Evolutionary conservation across 1,140 invertebrate species (phyloP).

Genomic region (Ditylenchus dipsaci): DNA sequence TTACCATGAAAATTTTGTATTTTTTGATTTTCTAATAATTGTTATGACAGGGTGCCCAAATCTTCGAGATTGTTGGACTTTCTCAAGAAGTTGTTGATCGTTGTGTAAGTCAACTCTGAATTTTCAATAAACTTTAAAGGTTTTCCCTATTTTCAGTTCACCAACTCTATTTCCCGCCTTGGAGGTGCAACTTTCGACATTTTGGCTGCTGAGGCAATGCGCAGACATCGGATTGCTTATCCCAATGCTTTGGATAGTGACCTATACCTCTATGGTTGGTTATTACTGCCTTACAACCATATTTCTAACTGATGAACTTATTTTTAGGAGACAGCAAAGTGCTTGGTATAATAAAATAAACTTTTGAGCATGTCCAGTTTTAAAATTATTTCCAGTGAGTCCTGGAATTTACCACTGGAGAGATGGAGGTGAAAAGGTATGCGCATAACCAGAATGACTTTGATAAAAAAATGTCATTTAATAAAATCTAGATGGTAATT

Average conservation of each 20-base stretch:
- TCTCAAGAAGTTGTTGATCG: constrained; percentile 84
- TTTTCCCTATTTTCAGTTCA: no score
- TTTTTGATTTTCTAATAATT: not conserved
- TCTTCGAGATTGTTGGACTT: constrained; percentile 95
- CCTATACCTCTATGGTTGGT: constrained; percentile 35
- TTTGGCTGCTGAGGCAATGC: constrained; percentile 78
- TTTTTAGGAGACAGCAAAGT: constrained; percentile 67
- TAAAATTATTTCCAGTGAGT: constrained; percentile 65
- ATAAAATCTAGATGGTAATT: no score
- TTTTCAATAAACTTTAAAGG: no score
- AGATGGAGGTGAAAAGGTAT: constrained; percentile 80
- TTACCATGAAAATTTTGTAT: not conserved
- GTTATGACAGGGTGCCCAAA: constrained; percentile 76
- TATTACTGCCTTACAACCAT: no score
- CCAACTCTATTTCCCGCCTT: constrained; percentile 86
- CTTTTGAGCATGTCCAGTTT: no score
- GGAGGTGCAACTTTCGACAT: constrained; percentile 86
- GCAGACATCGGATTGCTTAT: constrained; percentile 77
- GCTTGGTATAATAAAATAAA: constrained; percentile 59
- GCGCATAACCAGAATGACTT: constrained; percentile 4
- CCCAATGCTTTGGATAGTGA: constrained; percentile 56
- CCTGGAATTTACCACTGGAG: constrained; percentile 93
- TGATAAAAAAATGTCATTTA: no score
- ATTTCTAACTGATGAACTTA: no score
- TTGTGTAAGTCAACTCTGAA: constrained; percentile 19